Base-by-base conservation (phyloP, 1,140 invertebrate species). In the Ceratitis capitata region DNA sequence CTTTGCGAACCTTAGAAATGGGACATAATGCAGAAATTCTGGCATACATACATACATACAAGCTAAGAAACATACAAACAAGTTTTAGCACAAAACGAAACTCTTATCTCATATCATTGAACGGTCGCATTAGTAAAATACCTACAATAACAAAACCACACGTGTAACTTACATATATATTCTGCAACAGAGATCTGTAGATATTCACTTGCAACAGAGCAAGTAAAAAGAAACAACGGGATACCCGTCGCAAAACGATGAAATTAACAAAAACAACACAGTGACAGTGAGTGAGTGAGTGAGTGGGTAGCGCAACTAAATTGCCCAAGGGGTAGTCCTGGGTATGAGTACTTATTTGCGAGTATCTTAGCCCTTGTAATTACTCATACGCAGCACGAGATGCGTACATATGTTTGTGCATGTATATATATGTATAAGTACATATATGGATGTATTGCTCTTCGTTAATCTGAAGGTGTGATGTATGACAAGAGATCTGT, bases 71-170 rank as follows among this genome's bases (percentile, higher is more conserved):
- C 58, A 7, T 32, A 12, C 12, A 61, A 61, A 14, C 56, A 16
- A 53, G 23, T 29, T 69, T 69, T 69, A n/a, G 69, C 23, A 2
- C n/a, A 45, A n/a, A n/a, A n/a, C 69, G 45, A 78, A 78, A 45
- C 69, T 78, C 39, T 78, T 78, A 78, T 78, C 69, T 78, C 12
- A 35, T n/a, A 39, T 78, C 69, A 78, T 78, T 78, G 45, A 45
- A 78, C 39, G 69, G 39, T 78, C 35, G 69, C 69, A 78, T 78
- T 78, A 78, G 69, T 45, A 32, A n/a, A 78, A 61, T 61, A 69
- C 61, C 3, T 5, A 39, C 32, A 39, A 29, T n/a, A n/a, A 6
- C 32, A 35, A 9, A 39, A 16, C 35, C 61, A 39, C 32, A 39
- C 32, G 32, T 49, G 26, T 6, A 32, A 47, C 19, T 4, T 29